Conservation (phyloP, 2,113 vertebrate genomes). For the Lethenteron camtschaticum region DNA sequence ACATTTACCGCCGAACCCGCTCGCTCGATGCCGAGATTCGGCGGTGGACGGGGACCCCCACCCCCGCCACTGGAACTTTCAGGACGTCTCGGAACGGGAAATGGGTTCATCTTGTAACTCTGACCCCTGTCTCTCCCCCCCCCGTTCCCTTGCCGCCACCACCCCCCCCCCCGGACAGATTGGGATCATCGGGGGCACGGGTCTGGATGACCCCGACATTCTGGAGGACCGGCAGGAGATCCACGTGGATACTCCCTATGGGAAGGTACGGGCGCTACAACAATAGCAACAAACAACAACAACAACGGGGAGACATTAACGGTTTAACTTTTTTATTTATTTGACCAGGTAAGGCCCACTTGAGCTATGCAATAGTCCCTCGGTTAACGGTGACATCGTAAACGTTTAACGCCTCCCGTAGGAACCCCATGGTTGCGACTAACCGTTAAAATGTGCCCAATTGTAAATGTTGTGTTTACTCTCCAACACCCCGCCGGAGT, state of each 20-base stretch:
- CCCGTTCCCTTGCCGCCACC: neutral
- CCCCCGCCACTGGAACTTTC: no score
- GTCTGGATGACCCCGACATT: conserved; percentile 77
- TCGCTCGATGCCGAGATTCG: no score
- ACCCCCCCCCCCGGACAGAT: conserved; percentile 27
- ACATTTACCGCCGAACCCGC: no score
- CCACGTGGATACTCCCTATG: conserved; percentile 72
- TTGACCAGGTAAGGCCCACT: neutral
- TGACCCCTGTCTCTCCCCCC: neutral
- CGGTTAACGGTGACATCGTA: neutral
- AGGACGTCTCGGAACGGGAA: no score
- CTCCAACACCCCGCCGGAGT: neutral
- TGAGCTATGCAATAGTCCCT: neutral
- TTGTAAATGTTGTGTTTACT: neutral
- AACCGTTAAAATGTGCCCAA: neutral
- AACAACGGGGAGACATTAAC: neutral
- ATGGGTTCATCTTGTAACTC: no score
- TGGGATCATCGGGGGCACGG: conserved; percentile 84
- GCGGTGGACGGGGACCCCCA: no score
- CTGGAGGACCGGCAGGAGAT: conserved; percentile 72
- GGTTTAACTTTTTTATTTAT: neutral
- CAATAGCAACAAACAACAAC: neutral
- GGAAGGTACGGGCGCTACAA: conserved; percentile 40
- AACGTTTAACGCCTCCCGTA: neutral
- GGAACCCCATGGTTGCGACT: neutral